Evolutionary conservation across 37 sponge, comb jelly and placozoan species (phyloP).

Genomic region (Crambe crambe): DNA sequence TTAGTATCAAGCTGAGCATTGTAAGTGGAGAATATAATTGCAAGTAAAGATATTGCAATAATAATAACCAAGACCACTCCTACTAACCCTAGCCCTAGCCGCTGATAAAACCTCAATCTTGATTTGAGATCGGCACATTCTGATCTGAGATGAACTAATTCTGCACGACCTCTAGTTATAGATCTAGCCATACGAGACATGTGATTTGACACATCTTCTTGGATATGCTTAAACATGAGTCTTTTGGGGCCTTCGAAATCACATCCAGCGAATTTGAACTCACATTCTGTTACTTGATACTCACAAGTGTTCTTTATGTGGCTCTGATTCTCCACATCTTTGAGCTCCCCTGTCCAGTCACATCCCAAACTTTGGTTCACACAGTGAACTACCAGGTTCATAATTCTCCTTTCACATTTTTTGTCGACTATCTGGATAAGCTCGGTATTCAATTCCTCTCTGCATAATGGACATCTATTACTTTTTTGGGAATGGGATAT

Average conservation of each 20-base stretch:
- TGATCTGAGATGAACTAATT: too few relatives aligned
- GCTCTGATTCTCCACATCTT: not conserved
- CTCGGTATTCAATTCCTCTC: not conserved
- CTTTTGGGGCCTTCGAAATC: not conserved
- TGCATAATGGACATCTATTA: not conserved
- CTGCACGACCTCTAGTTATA: not conserved
- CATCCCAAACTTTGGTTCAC: conserved; percentile 4
- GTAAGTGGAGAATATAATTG: too few relatives aligned
- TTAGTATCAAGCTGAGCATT: too few relatives aligned
- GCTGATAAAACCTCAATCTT: too few relatives aligned
- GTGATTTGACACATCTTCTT: not conserved
- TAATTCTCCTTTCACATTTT: not conserved
- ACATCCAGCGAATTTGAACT: not conserved
- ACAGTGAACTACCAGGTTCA: not conserved
- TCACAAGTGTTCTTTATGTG: not conserved
- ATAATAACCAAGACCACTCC: too few relatives aligned
- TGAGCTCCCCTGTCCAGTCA: conserved; percentile 2
- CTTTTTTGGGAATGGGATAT: not conserved
- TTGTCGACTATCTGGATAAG: not conserved
- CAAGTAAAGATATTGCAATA: too few relatives aligned
- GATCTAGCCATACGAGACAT: not conserved
- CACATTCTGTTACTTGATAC: not conserved
- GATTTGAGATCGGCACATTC: too few relatives aligned
- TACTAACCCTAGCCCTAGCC: too few relatives aligned
- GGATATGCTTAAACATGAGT: not conserved